Percentiles rank a stretch among this genome's conserved stretches.
These are phyloP conservation scores for Pelecanus crispus DNA, from an alignment of 2,113 vertebrate species.

Conservation along the genomic window DNA sequence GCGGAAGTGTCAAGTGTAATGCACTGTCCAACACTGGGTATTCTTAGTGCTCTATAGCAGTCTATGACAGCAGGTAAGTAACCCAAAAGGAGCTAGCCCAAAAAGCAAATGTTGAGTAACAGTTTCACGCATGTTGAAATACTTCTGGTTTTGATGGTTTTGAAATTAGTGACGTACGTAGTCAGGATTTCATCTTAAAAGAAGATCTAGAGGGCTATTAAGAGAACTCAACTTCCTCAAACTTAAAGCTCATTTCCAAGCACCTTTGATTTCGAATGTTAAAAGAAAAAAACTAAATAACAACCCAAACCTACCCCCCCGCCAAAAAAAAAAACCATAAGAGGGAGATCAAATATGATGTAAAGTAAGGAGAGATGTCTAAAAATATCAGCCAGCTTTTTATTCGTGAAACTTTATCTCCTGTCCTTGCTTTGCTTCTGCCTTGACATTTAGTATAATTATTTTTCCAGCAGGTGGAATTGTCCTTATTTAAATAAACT, in stretches of 20 bases:
- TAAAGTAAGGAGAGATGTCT: conserved; percentile 15
- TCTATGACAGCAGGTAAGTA: background rate
- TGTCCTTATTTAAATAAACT: conserved; percentile 51
- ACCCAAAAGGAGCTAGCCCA: background rate
- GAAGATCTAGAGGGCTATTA: background rate
- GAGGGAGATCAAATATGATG: background rate
- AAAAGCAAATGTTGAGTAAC: background rate
- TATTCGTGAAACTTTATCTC: conserved; percentile 42
- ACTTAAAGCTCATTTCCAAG: background rate
- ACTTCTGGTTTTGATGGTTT: background rate
- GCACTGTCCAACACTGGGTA: background rate
- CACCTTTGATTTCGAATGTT: background rate
- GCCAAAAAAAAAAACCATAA: background rate
- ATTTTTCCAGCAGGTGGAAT: conserved; percentile 63
- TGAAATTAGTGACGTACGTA: background rate
- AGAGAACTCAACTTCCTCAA: background rate
- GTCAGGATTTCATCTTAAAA: background rate
- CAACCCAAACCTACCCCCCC: background rate
- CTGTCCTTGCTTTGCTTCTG: conserved; percentile 52
- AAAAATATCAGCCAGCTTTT: conserved; percentile 56
- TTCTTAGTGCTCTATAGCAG: background rate
- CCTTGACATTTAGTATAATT: conserved; percentile 60
- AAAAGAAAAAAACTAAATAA: background rate
- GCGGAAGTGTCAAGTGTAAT: background rate
- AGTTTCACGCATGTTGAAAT: conserved; percentile 9